Conservation (phyloP, 2,113 vertebrate species). For the Cephalopholis sonnerati region DNA sequence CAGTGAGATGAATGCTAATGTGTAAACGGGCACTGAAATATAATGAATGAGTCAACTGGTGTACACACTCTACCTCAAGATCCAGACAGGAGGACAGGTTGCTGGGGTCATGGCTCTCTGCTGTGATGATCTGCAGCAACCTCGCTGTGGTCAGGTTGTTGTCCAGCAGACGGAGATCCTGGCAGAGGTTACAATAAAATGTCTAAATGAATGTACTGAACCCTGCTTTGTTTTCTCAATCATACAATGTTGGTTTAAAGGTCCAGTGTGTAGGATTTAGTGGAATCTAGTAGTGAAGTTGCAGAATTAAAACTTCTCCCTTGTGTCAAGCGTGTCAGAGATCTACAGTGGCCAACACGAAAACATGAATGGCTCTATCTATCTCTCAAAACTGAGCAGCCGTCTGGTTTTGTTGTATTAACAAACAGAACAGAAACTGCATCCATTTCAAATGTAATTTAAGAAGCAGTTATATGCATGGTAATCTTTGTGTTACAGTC, state of each 20-base stretch:
- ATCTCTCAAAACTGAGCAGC: neutral
- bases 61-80: slow-evolving; percentile 83
- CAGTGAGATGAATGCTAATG: neutral
- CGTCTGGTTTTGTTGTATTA: neutral
- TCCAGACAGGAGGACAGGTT: slow-evolving; percentile 78
- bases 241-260: neutral
- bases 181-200: neutral
- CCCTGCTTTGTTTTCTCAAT: neutral
- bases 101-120: slow-evolving; percentile 76
- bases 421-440: neutral
- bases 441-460: neutral
- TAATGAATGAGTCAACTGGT: neutral
- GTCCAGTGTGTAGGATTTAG: too few relatives aligned
- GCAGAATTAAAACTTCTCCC: too few relatives aligned
- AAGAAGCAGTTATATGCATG: too few relatives aligned
- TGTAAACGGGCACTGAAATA: neutral
- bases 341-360: too few relatives aligned
- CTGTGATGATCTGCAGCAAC: slow-evolving; percentile 85
- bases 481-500: neutral
- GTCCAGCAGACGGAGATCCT: slow-evolving; percentile 90
- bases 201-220: neutral
- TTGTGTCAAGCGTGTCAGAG: too few relatives aligned
- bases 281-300: neutral
- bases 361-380: neutral
- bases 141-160: slow-evolving; percentile 83